Conservation (phyloP, 1,140 invertebrate genomes). For the Drosophila equinoxialis region DNA sequence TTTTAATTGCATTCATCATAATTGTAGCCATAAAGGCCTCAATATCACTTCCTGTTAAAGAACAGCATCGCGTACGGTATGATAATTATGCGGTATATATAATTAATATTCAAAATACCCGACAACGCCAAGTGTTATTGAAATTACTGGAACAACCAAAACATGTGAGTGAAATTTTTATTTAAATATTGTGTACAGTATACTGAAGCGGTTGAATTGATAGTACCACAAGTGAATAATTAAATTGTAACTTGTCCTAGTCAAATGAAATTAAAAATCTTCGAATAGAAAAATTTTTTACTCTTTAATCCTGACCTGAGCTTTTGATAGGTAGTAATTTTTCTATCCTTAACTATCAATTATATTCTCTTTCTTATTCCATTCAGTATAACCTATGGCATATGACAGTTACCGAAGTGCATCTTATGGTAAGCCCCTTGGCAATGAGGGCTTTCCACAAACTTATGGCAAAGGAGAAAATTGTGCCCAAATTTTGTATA, state of each 20-base stretch:
- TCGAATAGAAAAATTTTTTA: no score
- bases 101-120: constrained; percentile 11
- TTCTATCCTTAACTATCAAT: no score
- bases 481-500: constrained; percentile 38
- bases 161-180: constrained; percentile 6
- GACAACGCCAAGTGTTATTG: constrained; percentile 27
- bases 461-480: background rate
- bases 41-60: constrained; percentile 8
- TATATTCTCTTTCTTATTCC: background rate
- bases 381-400: constrained; percentile 54
- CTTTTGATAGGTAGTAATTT: no score
- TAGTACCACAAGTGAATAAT: no score
- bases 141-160: constrained; percentile 31
- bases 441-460: constrained; percentile 20
- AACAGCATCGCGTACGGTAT: constrained; percentile 24
- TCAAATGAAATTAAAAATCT: no score
- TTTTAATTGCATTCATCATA: constrained; percentile 28
- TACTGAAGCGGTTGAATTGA: no score
- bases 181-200: no score
- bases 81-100: constrained; percentile 50
- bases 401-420: constrained; percentile 2
- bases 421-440: constrained; percentile 48
- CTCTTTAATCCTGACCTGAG: no score
- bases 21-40: constrained; percentile 6
- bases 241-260: no score